Evolutionary conservation across 2,888 invertebrate genomes (phyloP), one percentile per base, ranked within the genome.

Genomic region (Muschampia plurimacula): DNA sequence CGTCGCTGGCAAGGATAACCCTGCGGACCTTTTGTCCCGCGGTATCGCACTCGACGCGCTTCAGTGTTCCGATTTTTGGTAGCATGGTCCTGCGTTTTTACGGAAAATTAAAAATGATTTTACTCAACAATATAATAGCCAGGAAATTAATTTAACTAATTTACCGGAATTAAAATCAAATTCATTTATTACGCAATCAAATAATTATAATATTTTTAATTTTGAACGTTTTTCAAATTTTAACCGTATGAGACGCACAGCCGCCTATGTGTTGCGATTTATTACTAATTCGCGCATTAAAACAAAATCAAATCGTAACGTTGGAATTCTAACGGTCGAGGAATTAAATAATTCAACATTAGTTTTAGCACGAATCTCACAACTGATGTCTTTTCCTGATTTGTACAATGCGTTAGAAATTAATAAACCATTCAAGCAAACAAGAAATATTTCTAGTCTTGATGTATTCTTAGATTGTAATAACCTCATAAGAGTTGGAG

Each of bases 241-340:
- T 62, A 63, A 49, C 36, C 65, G 76, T 0, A 70, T 78, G 69
- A 59, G 70, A 28, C 70, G 74, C 32, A 69, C 74, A 9, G 60
- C 52, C 5, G 77, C 75, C 0, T 79, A 75, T 67, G 60, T 76
- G 12, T 46, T 76, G 4, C 74, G 78, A 2, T 79, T 79, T 65
- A 74, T 77, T n/a, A 32, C 69, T 44, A 77, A 76, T 57, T 46
- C 49, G 10, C 74, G 69, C 55, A 55, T 55, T 9, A 55, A 55
- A 55, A 55, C 22, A 55, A 55, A 55, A 8, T 22, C 55, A 55
- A 55, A 55, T 55, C 55, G 55, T 22, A 22, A 55, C 9, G 1
- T 55, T 7, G 55, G 55, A 2, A 8, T 5, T 10, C 8, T 55
- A 22, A 55, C 55, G 55, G 15, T 28, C 10, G 55, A 55, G 13